Evolutionary conservation across 2,113 vertebrate species (phyloP).

Genomic region (Clarias gariepinus): DNA sequence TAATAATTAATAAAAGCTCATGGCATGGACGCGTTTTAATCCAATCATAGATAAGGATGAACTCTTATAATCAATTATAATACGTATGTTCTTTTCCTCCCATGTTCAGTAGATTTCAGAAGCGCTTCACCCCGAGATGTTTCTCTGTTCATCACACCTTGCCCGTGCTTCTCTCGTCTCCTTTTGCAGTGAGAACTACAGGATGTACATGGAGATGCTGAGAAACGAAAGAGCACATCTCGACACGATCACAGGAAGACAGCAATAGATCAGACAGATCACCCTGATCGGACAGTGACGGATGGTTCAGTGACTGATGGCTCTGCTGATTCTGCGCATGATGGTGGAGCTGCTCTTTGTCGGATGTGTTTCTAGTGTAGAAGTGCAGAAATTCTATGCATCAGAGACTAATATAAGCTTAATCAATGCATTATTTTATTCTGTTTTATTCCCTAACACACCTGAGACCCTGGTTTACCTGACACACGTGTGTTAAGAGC

Average conservation of each 20-base stretch:
- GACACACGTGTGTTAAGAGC: not conserved
- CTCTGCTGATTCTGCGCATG: not conserved
- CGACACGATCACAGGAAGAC: conserved; percentile 56
- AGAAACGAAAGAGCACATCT: conserved; percentile 62
- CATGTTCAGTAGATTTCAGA: not conserved
- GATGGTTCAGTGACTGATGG: not conserved
- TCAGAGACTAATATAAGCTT: not conserved
- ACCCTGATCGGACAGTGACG: not conserved
- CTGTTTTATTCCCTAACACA: not conserved
- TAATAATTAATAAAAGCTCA: no score
- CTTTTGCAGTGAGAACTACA: conserved; percentile 64
- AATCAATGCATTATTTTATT: not conserved
- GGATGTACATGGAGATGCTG: conserved; percentile 68
- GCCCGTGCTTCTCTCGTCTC: not conserved
- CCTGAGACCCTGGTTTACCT: not conserved
- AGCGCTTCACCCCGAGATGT: not conserved
- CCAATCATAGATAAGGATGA: no score
- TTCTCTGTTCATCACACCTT: not conserved
- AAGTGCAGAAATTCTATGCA: not conserved
- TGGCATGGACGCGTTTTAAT: no score
- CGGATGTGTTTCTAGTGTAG: not conserved
- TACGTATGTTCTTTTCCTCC: no score
- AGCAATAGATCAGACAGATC: conserved; percentile 36
- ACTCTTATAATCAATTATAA: no score
- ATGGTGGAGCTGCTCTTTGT: not conserved